Evolutionary conservation across 2,113 vertebrate species (phyloP).

Genomic region (Thalassoma bifasciatum): DNA sequence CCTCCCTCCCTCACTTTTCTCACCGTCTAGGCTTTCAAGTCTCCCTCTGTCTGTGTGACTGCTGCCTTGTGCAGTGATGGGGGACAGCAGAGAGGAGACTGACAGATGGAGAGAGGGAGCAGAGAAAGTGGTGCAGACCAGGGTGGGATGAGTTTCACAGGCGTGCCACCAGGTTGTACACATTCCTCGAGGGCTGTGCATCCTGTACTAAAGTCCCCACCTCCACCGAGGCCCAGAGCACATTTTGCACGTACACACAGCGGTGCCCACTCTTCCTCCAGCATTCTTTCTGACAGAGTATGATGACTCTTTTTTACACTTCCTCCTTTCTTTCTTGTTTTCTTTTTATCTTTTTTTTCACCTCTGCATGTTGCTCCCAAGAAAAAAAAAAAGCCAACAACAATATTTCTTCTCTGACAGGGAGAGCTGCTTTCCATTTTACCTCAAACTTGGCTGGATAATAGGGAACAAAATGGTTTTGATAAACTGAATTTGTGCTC

Average conservation of each 20-base stretch:
- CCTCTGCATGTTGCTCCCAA: background rate
- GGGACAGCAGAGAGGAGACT: constrained; percentile 2
- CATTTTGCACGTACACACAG: constrained; percentile 78
- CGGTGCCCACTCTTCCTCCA: constrained; percentile 63
- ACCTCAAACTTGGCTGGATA: constrained; percentile 2
- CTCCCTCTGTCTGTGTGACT: constrained; percentile 35
- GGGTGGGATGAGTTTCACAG: constrained; percentile 72
- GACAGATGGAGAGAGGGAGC: constrained; percentile 1
- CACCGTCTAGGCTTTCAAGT: constrained; percentile 51
- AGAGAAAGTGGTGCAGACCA: constrained; percentile 25
- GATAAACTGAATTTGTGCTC: constrained; percentile 22
- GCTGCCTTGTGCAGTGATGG: constrained; percentile 19
- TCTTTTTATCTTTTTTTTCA: background rate
- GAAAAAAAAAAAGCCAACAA: background rate
- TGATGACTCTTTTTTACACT: constrained; percentile 66
- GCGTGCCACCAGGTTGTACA: constrained; percentile 70
- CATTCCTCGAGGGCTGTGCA: constrained; percentile 84
- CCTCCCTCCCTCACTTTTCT: constrained; percentile 44
- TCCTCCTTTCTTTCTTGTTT: background rate
- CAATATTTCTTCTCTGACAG: background rate
- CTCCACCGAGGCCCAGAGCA: constrained; percentile 72
- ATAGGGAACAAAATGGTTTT: constrained; percentile 29
- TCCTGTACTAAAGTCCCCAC: constrained; percentile 83
- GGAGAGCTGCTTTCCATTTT: constrained; percentile 27
- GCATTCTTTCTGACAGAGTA: constrained; percentile 77